Evolutionary conservation across 2,113 vertebrate species (phyloP), one percentile per base, ranked within the genome.

Genomic region (Syngnathus floridae): DNA sequence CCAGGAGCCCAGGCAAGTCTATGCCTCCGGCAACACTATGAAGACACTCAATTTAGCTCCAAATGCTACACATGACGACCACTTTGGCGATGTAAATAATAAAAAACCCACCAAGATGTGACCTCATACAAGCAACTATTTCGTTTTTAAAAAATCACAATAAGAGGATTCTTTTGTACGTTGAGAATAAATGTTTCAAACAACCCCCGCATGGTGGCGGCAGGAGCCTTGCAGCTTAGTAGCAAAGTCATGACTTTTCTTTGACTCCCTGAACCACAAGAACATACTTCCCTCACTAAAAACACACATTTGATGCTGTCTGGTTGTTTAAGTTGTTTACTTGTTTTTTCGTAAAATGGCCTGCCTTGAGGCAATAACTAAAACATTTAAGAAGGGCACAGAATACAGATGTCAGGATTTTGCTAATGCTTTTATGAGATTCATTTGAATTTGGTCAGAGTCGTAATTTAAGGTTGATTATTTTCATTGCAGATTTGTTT

Each of bases 1-100:
- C 82, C 65, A 69, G 80, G 82, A 65, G 62, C 74, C 59, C 75
- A 73, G 16, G 69, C 72, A 73, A 81, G 70, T 69, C 51, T 41
- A 3, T 21, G 70, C 78, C 72, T 65, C 65, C 13, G 70, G 78
- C 83, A 43, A 52, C 0, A 61, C 78, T 77, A 65, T 72, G 76
- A 82, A 81, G 78, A 69, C 69, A 78, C 68, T 68, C 62, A 40
- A 64, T 77, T 67, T 65, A 74, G 55, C 76, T 67, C 56, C 40
- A 77, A 76, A 54, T 1, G 22, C 60, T 54, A 41, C 57, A 74
- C 66, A 59, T 6, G 12, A 55, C 43, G 41, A 67, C 57, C 63
- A 63, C 69, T 71, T 71, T 74, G 54, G 76, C 43, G 56, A 67
- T 55, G 68, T 71, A 59, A 78, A 76, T 80, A 43, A 71, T 65